Evolutionary conservation across 2,113 vertebrate genomes (phyloP).

Genomic region (Circaetus cinerascens): DNA sequence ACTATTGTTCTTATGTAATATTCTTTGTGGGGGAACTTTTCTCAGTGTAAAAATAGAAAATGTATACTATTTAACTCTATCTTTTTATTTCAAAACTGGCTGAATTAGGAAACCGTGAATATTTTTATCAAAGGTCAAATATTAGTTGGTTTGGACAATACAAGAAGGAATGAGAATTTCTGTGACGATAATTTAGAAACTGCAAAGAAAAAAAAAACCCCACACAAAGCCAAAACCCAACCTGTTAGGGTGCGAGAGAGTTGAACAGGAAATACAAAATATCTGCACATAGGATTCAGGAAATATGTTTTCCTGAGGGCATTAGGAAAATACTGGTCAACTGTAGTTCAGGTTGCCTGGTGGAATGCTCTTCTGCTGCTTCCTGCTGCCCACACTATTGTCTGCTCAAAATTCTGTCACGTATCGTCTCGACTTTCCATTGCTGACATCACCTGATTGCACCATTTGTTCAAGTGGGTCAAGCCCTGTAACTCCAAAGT

Average conservation of each 20-base stretch:
- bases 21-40: not conserved
- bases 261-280: not conserved
- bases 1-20: not conserved
- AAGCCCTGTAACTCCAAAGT: not conserved
- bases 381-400: not conserved
- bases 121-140: not conserved
- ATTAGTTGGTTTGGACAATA: not conserved
- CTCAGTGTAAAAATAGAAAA: not conserved
- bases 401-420: constrained; percentile 17
- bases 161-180: not conserved
- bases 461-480: not conserved
- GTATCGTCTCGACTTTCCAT: not conserved
- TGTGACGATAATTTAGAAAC: not conserved
- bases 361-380: not conserved
- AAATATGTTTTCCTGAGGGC: not conserved
- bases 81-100: not conserved
- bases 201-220: not conserved
- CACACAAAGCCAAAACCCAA: not conserved
- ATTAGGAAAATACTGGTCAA: not conserved
- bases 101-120: not conserved
- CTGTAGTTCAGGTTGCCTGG: not conserved
- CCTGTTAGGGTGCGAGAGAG: accelerated
- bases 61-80: not conserved
- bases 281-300: not conserved
- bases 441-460: not conserved